Evolutionary conservation across 2,113 vertebrate genomes (phyloP).

Genomic region (Salvator merianae): DNA sequence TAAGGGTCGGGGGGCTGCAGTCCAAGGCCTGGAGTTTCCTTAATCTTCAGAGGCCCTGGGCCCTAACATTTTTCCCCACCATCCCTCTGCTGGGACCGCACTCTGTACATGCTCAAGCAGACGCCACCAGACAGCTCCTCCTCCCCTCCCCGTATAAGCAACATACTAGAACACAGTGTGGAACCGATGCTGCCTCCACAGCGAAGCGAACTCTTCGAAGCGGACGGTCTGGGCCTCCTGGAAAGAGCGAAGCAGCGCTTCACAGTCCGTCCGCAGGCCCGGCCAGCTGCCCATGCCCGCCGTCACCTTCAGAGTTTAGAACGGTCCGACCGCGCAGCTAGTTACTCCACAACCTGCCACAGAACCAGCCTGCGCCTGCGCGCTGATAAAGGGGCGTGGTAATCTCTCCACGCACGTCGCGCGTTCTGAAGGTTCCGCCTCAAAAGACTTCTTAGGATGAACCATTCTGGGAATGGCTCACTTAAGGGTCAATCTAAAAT

Average conservation of each 20-base stretch:
- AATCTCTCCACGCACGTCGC: no score
- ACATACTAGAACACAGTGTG: slow-evolving; percentile 85
- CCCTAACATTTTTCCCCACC: not conserved
- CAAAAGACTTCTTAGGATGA: no score
- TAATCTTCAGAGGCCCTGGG: no score
- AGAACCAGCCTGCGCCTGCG: slow-evolving; percentile 22
- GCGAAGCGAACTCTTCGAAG: slow-evolving; percentile 82
- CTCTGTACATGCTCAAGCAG: not conserved
- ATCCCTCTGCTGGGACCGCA: not conserved
- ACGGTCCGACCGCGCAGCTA: no score
- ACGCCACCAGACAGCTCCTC: no score
- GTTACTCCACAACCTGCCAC: no score
- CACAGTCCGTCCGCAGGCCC: slow-evolving; percentile 79
- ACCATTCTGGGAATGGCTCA: not conserved
- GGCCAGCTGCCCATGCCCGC: slow-evolving; percentile 40
- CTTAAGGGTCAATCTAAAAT: not conserved
- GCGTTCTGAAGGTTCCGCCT: no score
- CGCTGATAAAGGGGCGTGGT: not conserved
- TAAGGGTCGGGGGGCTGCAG: no score
- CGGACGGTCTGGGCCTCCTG: slow-evolving; percentile 83
- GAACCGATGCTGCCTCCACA: slow-evolving; percentile 89
- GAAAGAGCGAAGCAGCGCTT: slow-evolving; percentile 85
- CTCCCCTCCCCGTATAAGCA: no score
- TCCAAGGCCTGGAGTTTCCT: no score
- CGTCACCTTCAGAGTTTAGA: no score